Base-by-base conservation (phyloP, 2,113 vertebrate genomes). In the Stegastes partitus region DNA sequence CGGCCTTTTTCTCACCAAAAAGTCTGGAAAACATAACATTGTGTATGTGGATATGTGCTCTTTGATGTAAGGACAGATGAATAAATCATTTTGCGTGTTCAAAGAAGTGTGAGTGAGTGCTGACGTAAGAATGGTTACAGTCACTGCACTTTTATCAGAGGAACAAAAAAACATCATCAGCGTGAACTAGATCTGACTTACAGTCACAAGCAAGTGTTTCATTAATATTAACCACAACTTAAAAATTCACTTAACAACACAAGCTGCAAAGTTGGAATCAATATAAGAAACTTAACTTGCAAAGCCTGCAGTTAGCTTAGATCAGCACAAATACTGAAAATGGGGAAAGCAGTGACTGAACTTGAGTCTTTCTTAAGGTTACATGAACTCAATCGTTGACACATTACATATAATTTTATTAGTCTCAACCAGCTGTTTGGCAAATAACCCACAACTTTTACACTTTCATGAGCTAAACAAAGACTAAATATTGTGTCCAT, bases 11-110 rank as follows among this genome's bases (percentile, higher is more conserved):
- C 44, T 26, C 53, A 45, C 10, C 26, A 25, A 39, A n/a, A 61
- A 63, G 15, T 65, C 67, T 73, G 69, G n/a, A 82, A 71, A 57
- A 68, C 65, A 74, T 73, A 65, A 64, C 26, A 18, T 25, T 69
- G 23, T 53, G n/a, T 53, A 26, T 47, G 57, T 58, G 57, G 21
- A 15, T 37, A 25, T 68, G 21, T 49, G 47, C 49, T 31, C 44
- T 82, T 69, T 84, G 31, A 79, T 51, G 74, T 73, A 44, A 49
- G 5, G 56, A 64, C 39, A 23, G 42, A 28, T 15, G n/a, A 47
- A 79, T 63, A 79, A 73, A 74, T 87, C 19, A 66, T 28, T 54
- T 62, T 2, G 11, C 31, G 31, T 61, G 19, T 71, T 87, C 69
- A 68, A 74, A 87, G 50, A n/a, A 12, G 19, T 26, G 22, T 22